Conservation (phyloP, 2,113 vertebrate species). For the Panthera leo region DNA sequence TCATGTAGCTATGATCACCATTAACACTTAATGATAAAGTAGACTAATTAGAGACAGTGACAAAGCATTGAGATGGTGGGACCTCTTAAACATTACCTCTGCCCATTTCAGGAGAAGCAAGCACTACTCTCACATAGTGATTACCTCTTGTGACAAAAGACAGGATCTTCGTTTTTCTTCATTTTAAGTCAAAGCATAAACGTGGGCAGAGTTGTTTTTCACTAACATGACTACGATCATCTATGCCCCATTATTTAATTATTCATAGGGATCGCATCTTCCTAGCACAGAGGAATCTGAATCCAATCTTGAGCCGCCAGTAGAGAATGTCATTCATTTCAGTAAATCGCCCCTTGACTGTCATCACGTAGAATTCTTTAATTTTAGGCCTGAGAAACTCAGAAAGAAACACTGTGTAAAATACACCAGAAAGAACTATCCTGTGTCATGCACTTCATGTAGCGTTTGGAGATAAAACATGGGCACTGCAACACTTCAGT, state of each 20-base stretch:
- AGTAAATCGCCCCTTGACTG: conserved; percentile 45
- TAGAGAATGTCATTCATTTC: conserved; percentile 59
- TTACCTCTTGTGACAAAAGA: conserved; percentile 47
- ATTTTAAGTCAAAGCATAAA: conserved; percentile 35
- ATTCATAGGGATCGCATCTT: conserved; percentile 63
- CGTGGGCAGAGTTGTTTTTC: conserved; percentile 68
- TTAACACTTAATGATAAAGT: conserved; percentile 55
- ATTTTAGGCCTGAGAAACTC: conserved; percentile 64
- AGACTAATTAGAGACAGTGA: conserved; percentile 54
- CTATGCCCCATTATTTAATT: conserved; percentile 53
- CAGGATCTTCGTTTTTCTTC: conserved; percentile 28
- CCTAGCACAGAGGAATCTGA: neutral
- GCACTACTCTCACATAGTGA: neutral
- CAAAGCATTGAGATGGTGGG: conserved; percentile 21
- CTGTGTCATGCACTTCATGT: conserved; percentile 4
- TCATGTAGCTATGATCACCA: conserved; percentile 54
- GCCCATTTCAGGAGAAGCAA: neutral
- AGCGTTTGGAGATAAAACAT: conserved; percentile 7
- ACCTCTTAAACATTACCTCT: conserved; percentile 50
- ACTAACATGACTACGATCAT: conserved; percentile 60
- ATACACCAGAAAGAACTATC: conserved; percentile 8
- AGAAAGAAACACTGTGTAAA: conserved; percentile 56
- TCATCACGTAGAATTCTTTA: conserved; percentile 47
- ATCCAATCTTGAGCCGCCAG: conserved; percentile 60
- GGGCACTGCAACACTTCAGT: neutral